A percentile compares a stretch with the other conserved stretches of the same genome.
Conservation (phyloP, 2,113 vertebrate genomes). For the Pollimyrus isidori region DNA sequence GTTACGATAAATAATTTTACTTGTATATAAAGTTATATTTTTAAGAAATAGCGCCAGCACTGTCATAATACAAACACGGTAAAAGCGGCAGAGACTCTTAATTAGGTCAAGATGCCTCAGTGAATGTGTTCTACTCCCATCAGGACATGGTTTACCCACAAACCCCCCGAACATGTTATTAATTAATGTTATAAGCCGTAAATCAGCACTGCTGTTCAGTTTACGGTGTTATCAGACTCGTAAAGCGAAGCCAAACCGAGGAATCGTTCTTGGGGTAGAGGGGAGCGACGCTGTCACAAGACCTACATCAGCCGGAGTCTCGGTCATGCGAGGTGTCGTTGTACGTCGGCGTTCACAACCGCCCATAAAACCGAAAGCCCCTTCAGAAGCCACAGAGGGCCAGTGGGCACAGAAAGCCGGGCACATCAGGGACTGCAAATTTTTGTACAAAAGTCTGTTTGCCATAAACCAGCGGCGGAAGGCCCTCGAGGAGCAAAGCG, state of each 20-base stretch:
- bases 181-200: background rate
- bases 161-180: background rate
- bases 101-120: background rate
- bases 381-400: background rate
- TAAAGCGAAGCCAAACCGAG: background rate
- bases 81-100: background rate
- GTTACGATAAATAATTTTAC: background rate
- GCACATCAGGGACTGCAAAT: background rate
- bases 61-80: background rate
- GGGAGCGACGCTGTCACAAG: background rate
- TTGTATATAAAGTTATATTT: background rate
- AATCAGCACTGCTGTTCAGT: background rate
- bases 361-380: background rate
- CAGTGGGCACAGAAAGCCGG: background rate
- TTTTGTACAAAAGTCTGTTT: slow-evolving; percentile 10
- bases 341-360: background rate
- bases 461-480: background rate
- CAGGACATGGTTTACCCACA: background rate
- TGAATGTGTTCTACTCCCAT: background rate
- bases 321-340: background rate
- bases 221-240: background rate
- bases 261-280: no score
- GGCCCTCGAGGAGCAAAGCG: background rate
- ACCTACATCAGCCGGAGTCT: background rate
- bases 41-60: background rate